Evolutionary conservation across 2,797 vertebrate genomes (phyloP).

Genomic region (Salmo trutta): DNA sequence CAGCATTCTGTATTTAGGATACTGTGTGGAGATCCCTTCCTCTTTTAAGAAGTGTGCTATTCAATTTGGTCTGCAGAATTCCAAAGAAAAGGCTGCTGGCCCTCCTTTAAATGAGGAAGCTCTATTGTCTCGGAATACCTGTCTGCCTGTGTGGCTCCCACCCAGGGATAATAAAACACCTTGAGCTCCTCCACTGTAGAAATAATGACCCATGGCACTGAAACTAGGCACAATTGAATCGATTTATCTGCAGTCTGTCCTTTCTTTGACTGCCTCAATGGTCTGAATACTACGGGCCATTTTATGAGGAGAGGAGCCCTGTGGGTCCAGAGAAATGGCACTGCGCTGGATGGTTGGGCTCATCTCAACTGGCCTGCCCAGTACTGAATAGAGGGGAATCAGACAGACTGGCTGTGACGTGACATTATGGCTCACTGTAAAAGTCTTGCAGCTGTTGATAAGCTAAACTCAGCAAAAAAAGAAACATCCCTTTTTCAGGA

Average conservation of each 20-base stretch:
- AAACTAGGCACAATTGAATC: slow-evolving; percentile 6
- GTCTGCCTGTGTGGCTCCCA: background rate
- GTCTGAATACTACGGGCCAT: background rate
- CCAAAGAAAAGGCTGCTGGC: background rate
- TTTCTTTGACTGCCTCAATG: slow-evolving; percentile 4
- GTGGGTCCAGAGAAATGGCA: slow-evolving; percentile 3
- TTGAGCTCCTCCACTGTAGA: background rate
- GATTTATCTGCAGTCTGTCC: background rate
- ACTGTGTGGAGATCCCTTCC: background rate
- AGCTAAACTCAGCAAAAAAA: too few relatives aligned
- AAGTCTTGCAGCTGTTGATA: background rate
- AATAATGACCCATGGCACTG: slow-evolving; percentile 8
- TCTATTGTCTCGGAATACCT: slow-evolving; percentile 2
- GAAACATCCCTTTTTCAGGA: too few relatives aligned
- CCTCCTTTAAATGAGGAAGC: background rate
- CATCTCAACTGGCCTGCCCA: background rate
- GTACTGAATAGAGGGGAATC: background rate
- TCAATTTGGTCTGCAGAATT: background rate
- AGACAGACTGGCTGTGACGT: background rate
- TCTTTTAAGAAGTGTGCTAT: background rate
- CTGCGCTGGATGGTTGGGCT: background rate
- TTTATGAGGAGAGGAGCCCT: background rate
- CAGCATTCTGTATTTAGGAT: background rate
- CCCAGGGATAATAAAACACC: slow-evolving; percentile 5
- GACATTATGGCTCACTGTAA: background rate